Percentiles rank a stretch among this genome's conserved stretches.
phyloP scores from a whole-genome alignment of 1,140 invertebrate species.

The Apis cerana region DNA sequence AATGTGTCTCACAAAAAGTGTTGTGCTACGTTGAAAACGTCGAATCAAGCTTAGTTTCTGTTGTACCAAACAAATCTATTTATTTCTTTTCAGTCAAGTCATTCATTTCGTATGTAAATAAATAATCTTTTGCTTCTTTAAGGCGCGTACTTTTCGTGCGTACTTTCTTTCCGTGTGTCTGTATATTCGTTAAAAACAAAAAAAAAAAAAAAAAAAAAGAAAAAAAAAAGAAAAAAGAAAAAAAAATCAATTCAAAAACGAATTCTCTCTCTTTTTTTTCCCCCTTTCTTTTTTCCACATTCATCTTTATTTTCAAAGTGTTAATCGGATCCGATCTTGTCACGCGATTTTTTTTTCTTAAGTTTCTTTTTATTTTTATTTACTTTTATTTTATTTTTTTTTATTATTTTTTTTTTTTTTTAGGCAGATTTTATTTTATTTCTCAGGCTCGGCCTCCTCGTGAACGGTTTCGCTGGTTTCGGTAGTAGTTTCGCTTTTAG shows the following conservation, averaged over 20 bases:
- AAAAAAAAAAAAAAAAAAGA: background rate
- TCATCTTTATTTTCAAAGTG: background rate
- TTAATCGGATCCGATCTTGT: slow-evolving; percentile 5
- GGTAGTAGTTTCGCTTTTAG: slow-evolving; percentile 77
- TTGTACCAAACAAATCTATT: slow-evolving; percentile 61
- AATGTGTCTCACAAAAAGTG: slow-evolving; percentile 1
- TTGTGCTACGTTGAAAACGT: slow-evolving; percentile 25
- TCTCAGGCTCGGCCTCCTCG: slow-evolving; percentile 73
- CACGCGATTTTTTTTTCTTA: background rate
- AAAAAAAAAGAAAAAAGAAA: background rate
- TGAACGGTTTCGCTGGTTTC: slow-evolving; percentile 74
- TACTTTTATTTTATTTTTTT: background rate
- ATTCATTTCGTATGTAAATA: slow-evolving; percentile 55
- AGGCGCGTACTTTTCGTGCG: background rate
- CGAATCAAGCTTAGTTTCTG: slow-evolving; percentile 35
- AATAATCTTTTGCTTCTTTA: slow-evolving; percentile 48
- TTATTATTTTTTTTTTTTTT: slow-evolving; percentile 13
- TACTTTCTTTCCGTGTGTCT: background rate
- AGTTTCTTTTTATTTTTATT: background rate
- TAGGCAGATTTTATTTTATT: slow-evolving; percentile 36
- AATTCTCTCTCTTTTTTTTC: background rate
- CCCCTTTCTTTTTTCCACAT: background rate
- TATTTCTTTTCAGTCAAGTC: slow-evolving; percentile 54
- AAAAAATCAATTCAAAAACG: background rate
- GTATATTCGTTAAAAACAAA: background rate